phyloP scores from a whole-genome alignment of 2,113 vertebrate species.

The Cyprinodon tularosa region DNA sequence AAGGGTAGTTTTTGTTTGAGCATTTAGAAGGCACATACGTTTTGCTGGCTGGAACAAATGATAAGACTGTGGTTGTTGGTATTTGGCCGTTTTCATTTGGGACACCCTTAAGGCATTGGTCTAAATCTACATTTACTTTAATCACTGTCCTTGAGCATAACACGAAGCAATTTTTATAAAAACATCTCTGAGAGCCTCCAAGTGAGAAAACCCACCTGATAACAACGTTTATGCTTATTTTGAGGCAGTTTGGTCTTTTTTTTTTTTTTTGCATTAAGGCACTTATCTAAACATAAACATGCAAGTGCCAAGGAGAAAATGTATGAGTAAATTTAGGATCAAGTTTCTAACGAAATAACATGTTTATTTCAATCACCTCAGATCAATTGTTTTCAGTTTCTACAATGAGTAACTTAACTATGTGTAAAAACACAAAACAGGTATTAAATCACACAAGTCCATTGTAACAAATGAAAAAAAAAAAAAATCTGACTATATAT shows the following conservation, averaged over 20 bases:
- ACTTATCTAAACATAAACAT: slow-evolving; percentile 26
- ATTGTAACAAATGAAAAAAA: slow-evolving; percentile 15
- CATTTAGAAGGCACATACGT: slow-evolving; percentile 34
- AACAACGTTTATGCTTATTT: slow-evolving; percentile 2
- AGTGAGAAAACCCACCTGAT: slow-evolving; percentile 3
- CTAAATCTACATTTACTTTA: slow-evolving; percentile 3
- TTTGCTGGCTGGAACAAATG: slow-evolving; percentile 9
- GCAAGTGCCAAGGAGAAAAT: neutral
- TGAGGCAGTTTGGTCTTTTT: neutral
- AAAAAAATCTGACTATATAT: neutral
- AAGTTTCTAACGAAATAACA: slow-evolving; percentile 1
- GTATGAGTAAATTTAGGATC: neutral
- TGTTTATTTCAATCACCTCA: slow-evolving; percentile 2
- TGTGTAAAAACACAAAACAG: slow-evolving; percentile 23
- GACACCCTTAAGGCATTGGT: slow-evolving; percentile 34
- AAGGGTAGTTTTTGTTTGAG: slow-evolving; percentile 18
- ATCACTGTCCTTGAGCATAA: slow-evolving; percentile 19
- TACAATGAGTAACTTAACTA: neutral
- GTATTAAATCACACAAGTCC: neutral
- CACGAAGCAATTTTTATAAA: slow-evolving; percentile 16
- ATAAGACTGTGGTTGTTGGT: slow-evolving; percentile 13
- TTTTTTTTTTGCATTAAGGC: slow-evolving; percentile 19
- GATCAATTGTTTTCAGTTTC: slow-evolving; percentile 11
- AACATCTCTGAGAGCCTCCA: neutral
- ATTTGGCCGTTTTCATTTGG: slow-evolving; percentile 38